Base-by-base conservation (phyloP, 2,113 vertebrate species). In the Dryoscopus gambensis region DNA sequence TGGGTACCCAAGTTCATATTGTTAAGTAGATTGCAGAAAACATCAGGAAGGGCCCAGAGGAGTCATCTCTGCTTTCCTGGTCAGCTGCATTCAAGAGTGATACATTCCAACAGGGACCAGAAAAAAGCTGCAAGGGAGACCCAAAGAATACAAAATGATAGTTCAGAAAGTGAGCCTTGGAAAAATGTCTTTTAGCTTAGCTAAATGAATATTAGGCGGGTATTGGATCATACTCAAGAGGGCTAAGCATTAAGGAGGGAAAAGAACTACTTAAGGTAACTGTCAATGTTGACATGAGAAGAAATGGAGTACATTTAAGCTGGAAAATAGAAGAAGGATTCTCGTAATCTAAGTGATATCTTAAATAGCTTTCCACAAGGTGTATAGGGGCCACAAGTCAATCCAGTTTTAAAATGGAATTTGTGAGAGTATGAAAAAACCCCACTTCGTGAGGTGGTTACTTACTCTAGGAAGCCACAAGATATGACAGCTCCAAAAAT, bases 261-360 rank as follows among this genome's bases (percentile, higher is more conserved):
- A 76, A 82, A 82, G 33, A 71, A 75, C 52, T 85, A 68, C 17
- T 65, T 67, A 79, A 89, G 35, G 79, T 91, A 53, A 10, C 52
- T 92, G 67, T 83, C 91, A 90, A 0, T 68, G 79, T 68, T 92
- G 78, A 82, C 57, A 55, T 14, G 39, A 91, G 44, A 87, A 27
- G 42, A 90, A 87, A 90, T 59, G 20, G 9, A 85, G 14, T 0
- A 0, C 31, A 49, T 82, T 92, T 85, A 63, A 90, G 9, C 5
- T 50, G 47, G 62, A 68, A 95, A 96, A 84, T 30, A 63, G 62
- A 70, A 93, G 19, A 35, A 85, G 19, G 47, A 55, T 79, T 92
- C 52, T 30, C 67, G 49, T 55, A 79, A 71, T 68, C 39, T 76
- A 88, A 60, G 75, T 42, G 47, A 39, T 56, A 55, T 17, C 35